Evolutionary conservation across 2,888 invertebrate genomes (phyloP).

Genomic region (Exocentrus adspersus): DNA sequence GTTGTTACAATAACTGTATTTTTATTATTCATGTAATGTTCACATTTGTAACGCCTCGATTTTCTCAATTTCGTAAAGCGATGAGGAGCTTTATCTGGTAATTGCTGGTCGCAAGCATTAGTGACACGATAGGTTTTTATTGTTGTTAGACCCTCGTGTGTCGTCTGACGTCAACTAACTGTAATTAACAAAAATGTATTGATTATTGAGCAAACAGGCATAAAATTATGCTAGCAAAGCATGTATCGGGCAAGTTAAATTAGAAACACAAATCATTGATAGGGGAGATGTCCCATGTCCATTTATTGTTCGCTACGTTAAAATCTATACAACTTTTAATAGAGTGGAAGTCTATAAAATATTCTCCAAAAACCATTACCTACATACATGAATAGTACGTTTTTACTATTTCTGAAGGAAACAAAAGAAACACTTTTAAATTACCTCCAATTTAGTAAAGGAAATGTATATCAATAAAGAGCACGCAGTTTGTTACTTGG

Average conservation of each 20-base stretch:
- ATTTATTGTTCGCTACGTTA: too few species aligned
- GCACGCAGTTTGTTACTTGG: not conserved
- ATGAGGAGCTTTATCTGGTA: not conserved
- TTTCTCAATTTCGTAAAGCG: not conserved
- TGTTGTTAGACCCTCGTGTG: not conserved
- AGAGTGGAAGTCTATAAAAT: too few species aligned
- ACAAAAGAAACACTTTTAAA: too few species aligned
- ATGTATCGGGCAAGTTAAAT: not conserved
- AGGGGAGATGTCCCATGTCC: too few species aligned
- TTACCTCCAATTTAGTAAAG: too few species aligned
- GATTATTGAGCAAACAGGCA: not conserved
- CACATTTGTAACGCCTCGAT: not conserved
- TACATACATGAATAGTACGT: too few species aligned
- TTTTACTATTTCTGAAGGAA: too few species aligned
- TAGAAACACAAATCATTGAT: too few species aligned
- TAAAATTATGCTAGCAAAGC: not conserved
- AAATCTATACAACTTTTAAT: too few species aligned
- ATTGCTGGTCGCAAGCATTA: not conserved
- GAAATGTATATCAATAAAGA: not conserved
- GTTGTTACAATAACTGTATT: constrained; percentile 16
- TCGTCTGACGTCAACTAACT: not conserved
- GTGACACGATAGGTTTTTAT: not conserved
- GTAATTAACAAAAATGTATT: not conserved
- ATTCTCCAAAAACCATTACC: too few species aligned
- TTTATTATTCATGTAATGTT: constrained; percentile 15